phyloP scores from a whole-genome alignment of 2,888 invertebrate genomes.

The Thyatira batis region DNA sequence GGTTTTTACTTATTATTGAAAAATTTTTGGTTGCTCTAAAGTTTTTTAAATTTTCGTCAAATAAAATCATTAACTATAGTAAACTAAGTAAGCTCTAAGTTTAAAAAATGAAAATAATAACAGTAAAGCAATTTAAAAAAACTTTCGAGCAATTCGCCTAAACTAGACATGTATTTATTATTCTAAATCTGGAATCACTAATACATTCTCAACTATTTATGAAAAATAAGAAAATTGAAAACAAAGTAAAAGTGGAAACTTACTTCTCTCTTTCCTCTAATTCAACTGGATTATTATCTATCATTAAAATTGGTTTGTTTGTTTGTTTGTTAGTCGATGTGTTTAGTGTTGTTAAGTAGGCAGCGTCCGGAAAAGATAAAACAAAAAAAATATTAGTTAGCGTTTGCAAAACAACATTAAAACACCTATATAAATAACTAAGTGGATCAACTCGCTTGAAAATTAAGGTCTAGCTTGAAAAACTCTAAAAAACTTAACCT shows the following conservation, averaged over 20 bases:
- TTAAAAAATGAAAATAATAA: slow-evolving; percentile 8
- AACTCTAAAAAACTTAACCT: no score
- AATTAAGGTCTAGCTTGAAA: no score
- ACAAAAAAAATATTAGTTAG: slow-evolving; percentile 51
- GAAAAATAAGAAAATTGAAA: slow-evolving; percentile 7
- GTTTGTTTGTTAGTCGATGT: slow-evolving; percentile 60
- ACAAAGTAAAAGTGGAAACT: slow-evolving; percentile 68
- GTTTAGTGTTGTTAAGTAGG: slow-evolving; percentile 73
- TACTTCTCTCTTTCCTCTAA: slow-evolving; percentile 93
- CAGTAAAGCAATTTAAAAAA: not conserved
- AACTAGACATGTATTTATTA: not conserved
- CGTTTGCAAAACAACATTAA: not conserved
- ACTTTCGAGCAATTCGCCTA: not conserved
- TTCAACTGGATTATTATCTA: slow-evolving; percentile 91
- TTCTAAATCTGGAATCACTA: slow-evolving; percentile 12
- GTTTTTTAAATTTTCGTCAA: not conserved
- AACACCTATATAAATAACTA: not conserved
- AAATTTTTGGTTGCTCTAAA: not conserved
- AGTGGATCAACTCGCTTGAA: no score
- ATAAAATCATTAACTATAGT: not conserved
- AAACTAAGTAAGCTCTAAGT: not conserved
- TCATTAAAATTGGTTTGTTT: slow-evolving; percentile 37
- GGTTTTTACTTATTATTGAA: not conserved
- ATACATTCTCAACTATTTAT: not conserved
- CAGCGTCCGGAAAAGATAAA: slow-evolving; percentile 76